A percentile compares a stretch with the other conserved stretches of the same genome.
Conservation (phyloP, 2,888 invertebrate species). For the Microctonus brassicae region DNA sequence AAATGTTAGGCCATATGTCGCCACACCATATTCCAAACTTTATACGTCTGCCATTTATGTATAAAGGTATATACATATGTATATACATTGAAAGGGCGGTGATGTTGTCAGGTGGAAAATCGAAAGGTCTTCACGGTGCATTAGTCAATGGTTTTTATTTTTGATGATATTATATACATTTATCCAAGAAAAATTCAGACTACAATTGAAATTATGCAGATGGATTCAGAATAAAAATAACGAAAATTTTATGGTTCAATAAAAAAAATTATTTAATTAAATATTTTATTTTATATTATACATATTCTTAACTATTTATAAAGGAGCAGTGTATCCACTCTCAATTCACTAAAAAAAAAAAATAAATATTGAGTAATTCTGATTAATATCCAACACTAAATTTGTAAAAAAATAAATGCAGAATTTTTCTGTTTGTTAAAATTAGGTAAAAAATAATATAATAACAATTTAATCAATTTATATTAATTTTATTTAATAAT, state of each 20-base stretch:
- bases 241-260: conserved; percentile 38
- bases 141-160: conserved; percentile 38
- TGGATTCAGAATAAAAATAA: conserved; percentile 30
- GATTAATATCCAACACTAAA: no score
- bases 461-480: no score
- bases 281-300: no score
- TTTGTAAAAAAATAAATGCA: no score
- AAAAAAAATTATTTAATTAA: neutral
- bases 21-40: conserved; percentile 14
- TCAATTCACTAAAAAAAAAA: no score
- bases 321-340: no score
- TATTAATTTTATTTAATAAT: no score
- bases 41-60: neutral
- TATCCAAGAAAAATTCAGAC: neutral
- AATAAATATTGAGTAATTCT: no score
- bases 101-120: conserved; percentile 60
- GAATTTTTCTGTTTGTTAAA: no score
- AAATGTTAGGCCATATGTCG: conserved; percentile 55
- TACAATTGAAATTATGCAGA: conserved; percentile 43
- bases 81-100: conserved; percentile 15
- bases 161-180: conserved; percentile 5
- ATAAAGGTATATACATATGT: conserved; percentile 12
- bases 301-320: no score
- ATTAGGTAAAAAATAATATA: no score
- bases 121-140: conserved; percentile 53